A percentile compares a stretch with the other conserved stretches of the same genome.
Evolutionary conservation across 2,888 invertebrate species (phyloP).

Genomic region (Deladenus siricidicola): DNA sequence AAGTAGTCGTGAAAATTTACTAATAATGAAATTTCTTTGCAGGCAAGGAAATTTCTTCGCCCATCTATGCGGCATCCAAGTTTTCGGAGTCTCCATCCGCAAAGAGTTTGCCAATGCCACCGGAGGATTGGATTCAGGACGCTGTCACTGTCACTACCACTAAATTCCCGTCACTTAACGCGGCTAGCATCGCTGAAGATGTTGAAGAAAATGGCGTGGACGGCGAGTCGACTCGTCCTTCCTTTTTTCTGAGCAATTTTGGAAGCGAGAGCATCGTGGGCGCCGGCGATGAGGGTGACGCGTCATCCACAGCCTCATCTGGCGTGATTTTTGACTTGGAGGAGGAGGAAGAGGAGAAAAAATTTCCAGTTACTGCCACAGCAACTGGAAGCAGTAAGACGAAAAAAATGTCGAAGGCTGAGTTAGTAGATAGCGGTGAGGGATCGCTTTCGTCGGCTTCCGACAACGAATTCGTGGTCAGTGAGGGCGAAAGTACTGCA

Average conservation of each 20-base stretch:
- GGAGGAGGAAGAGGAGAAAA: not conserved
- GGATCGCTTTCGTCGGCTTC: not conserved
- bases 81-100: slow-evolving; percentile 24
- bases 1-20: not conserved
- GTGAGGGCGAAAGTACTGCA: not conserved
- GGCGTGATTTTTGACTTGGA: not conserved
- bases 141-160: too few species aligned
- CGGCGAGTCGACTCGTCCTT: not conserved
- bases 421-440: not conserved
- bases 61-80: slow-evolving; percentile 24
- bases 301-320: not conserved
- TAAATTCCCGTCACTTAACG: too few species aligned
- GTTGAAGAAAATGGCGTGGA: not conserved
- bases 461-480: not conserved
- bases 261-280: not conserved
- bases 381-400: not conserved
- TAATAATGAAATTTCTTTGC: not conserved
- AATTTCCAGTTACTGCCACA: not conserved
- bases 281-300: not conserved
- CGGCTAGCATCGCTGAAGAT: not conserved
- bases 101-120: slow-evolving; percentile 22
- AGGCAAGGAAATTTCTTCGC: slow-evolving; percentile 2
- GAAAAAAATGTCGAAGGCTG: not conserved
- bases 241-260: not conserved
- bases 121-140: slow-evolving; percentile 17